These are phyloP conservation scores for Phaethornis superciliosus DNA, from an alignment of 2,113 vertebrate species.

Conservation along the genomic window DNA sequence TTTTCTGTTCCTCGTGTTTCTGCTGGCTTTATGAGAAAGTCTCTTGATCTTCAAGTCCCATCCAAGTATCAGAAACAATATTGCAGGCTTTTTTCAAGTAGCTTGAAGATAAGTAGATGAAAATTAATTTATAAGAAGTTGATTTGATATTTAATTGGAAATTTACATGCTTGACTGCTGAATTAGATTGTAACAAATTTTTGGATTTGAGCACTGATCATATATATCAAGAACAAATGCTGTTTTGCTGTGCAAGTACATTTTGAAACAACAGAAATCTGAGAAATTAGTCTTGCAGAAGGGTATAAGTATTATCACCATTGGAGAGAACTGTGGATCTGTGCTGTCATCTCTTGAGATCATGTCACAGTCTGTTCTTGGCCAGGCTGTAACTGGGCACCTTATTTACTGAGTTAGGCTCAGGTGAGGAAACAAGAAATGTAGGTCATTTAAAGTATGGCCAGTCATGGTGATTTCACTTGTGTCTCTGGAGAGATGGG, in stretches of 20 bases:
- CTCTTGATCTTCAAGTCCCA: not conserved
- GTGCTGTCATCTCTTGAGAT: not conserved
- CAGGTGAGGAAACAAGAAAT: not conserved
- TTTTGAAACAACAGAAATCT: not conserved
- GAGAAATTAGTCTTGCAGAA: not conserved
- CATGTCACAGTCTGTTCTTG: rapidly evolving
- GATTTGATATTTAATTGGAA: not conserved
- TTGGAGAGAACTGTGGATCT: not conserved
- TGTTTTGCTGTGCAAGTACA: not conserved
- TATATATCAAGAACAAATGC: not conserved
- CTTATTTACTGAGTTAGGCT: not conserved
- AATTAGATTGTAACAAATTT: not conserved
- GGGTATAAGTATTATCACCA: not conserved
- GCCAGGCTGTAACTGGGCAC: not conserved
- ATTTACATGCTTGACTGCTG: not conserved
- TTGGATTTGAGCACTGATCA: not conserved
- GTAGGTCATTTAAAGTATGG: not conserved
- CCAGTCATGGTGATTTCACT: not conserved
- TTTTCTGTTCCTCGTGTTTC: not conserved
- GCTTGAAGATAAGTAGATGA: not conserved
- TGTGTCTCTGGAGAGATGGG: not conserved
- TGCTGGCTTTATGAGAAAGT: not conserved
- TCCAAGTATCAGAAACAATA: not conserved
- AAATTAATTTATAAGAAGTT: not conserved
- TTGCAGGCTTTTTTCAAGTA: not conserved